Base-by-base conservation (phyloP, 2,113 vertebrate species). In the Physeter macrocephalus region DNA sequence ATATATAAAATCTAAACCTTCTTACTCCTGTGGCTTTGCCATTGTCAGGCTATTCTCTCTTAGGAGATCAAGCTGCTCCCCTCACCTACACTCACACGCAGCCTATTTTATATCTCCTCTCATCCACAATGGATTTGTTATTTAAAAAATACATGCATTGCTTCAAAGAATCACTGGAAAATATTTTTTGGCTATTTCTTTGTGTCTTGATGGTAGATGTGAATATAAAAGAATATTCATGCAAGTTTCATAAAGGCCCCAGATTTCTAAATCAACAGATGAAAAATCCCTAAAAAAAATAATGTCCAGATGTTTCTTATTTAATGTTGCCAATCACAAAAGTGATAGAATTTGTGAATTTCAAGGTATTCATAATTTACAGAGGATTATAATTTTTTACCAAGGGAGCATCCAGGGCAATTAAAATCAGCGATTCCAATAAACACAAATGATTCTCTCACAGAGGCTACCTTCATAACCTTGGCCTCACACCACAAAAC, bases 221-320 rank as follows among this genome's bases (percentile, higher is more conserved):
- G 97, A 97, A 85, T 87, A 97, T 82, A 95, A 89, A 98, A 93
- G 97, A 97, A 98, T 97, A 97, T 97, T 97, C 93, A 97, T 96
- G 97, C 96, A 98, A 95, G 96, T 97, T 95, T 98, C 98, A 97
- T 98, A 98, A 98, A 98, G 97, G 97, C 96, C 93, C 98, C 96
- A 97, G 93, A 96, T 98, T 98, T 98, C 98, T 97, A 98, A 98
- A 98, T 96, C 97, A 98, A 98, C 97, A 98, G 97, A 98, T 97
- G 98, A 98, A 98, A 98, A 98, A 98, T 97, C 98, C 98, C 98
- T 98, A 98, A 98, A 98, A 98, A 98, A 98, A 98, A 98, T 98
- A 98, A 98, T 94, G 97, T 98, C 98, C 98, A 99, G 98, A 98
- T 99, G 98, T 98, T 98, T 98, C 97, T 97, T 98, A 98, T 99